phyloP scores from a whole-genome alignment of 2,797 vertebrate species.

The Acomys russatus region DNA sequence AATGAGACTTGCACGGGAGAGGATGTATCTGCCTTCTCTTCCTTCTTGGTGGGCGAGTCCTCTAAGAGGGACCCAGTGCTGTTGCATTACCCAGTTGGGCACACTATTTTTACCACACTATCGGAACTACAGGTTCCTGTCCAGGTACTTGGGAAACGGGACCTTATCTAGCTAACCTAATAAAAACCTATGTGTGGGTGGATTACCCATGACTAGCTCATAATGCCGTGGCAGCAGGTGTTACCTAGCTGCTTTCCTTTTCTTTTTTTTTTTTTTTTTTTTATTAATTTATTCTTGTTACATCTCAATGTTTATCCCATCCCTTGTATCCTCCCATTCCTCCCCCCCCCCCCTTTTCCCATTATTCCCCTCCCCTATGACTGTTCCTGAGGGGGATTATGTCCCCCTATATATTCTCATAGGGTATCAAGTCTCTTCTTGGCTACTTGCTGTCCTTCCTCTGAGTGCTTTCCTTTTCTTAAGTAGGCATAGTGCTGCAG shows the following conservation, averaged over 20 bases:
- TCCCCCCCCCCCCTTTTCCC: no score
- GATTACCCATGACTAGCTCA: conserved; percentile 41
- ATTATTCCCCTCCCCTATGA: no score
- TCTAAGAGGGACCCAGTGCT: conserved; percentile 62
- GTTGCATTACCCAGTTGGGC: conserved; percentile 75
- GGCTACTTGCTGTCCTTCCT: no score
- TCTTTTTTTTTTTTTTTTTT: no score
- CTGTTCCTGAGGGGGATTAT: no score
- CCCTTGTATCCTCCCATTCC: no score
- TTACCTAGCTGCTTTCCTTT: not conserved
- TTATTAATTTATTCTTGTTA: no score
- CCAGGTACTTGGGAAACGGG: conserved; percentile 69
- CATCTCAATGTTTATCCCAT: no score
- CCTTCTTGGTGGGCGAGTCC: conserved; percentile 55
- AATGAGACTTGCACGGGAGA: conserved; percentile 80
- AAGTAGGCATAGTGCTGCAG: conserved; percentile 71
- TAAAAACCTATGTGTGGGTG: not conserved
- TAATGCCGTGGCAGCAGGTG: conserved; percentile 55
- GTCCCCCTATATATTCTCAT: no score
- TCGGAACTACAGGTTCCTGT: conserved; percentile 80
- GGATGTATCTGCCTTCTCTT: conserved; percentile 82
- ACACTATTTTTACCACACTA: conserved; percentile 65
- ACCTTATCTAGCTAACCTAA: conserved; percentile 79
- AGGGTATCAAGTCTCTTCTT: no score
- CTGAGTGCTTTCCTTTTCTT: not conserved